Conservation (phyloP, 1,140 invertebrate species). For the Spodoptera litura region DNA sequence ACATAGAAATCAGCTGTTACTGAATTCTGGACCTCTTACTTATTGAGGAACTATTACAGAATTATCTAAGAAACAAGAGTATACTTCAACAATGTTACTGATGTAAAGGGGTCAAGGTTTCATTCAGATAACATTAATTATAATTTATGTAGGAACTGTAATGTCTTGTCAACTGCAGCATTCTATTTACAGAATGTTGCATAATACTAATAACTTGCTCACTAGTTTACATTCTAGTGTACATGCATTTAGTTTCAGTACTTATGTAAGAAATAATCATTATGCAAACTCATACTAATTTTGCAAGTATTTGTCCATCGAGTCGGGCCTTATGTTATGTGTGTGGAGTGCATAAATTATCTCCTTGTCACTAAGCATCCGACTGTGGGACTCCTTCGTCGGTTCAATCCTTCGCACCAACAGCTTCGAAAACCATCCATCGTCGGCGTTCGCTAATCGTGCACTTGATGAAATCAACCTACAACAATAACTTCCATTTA, state of each 20-base stretch:
- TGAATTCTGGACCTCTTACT: neutral
- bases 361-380: constrained; percentile 97
- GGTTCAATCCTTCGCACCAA: constrained; percentile 96
- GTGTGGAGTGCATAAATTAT: constrained; percentile 97
- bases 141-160: constrained; percentile 32
- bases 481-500: constrained; percentile 64
- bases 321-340: constrained; percentile 96
- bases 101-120: constrained; percentile 55
- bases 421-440: constrained; percentile 96
- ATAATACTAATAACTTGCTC: constrained; percentile 64
- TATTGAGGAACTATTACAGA: neutral
- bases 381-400: constrained; percentile 97
- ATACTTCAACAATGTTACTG: constrained; percentile 13
- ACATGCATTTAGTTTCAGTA: constrained; percentile 27
- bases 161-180: constrained; percentile 38
- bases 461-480: constrained; percentile 82
- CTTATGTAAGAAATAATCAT: constrained; percentile 53
- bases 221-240: constrained; percentile 17
- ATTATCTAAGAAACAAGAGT: neutral
- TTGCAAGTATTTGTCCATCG: constrained; percentile 93
- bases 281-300: constrained; percentile 93
- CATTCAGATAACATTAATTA: constrained; percentile 48
- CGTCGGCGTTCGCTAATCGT: constrained; percentile 84
- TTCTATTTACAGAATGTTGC: constrained; percentile 79
- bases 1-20: too few relatives aligned